Conservation (phyloP, 2,113 vertebrate genomes). For the Salvator merianae region DNA sequence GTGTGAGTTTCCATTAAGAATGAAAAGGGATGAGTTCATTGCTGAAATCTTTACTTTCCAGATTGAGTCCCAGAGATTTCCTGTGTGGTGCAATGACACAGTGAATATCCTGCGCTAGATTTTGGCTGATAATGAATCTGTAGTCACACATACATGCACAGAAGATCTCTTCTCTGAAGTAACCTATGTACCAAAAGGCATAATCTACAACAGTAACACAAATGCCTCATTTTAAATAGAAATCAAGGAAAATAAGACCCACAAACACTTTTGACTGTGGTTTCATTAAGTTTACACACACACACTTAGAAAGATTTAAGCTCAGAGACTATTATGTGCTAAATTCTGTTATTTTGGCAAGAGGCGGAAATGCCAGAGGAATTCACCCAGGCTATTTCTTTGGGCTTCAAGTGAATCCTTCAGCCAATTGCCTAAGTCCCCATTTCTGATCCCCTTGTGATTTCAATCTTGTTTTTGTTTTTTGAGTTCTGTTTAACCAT, state of each 20-base stretch:
- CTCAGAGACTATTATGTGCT: constrained; percentile 12
- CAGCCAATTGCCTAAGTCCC: constrained; percentile 12
- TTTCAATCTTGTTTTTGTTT: constrained; percentile 24
- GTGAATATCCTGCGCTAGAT: not conserved
- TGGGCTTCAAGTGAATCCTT: constrained; percentile 35
- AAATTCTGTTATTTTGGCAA: constrained; percentile 35
- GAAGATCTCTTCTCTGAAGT: constrained; percentile 10
- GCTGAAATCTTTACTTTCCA: constrained; percentile 15
- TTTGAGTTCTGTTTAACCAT: constrained; percentile 28
- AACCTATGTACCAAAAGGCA: constrained; percentile 22
- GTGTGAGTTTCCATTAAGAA: constrained; percentile 44
- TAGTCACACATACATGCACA: not conserved
- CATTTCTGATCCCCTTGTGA: constrained; percentile 49
- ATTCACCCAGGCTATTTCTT: constrained; percentile 22
- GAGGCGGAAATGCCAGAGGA: constrained; percentile 47
- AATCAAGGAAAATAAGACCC: constrained; percentile 2
- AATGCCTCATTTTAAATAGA: constrained; percentile 43
- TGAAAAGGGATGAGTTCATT: constrained; percentile 19
- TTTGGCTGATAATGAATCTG: constrained; percentile 12
- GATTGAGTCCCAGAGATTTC: not conserved
- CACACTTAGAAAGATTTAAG: constrained; percentile 41
- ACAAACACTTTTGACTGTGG: not conserved
- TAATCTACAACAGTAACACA: constrained; percentile 26
- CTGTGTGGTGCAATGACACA: not conserved
- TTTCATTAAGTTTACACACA: not conserved